Base-by-base conservation (phyloP, 2,113 vertebrate species). In the Oncorhynchus keta region DNA sequence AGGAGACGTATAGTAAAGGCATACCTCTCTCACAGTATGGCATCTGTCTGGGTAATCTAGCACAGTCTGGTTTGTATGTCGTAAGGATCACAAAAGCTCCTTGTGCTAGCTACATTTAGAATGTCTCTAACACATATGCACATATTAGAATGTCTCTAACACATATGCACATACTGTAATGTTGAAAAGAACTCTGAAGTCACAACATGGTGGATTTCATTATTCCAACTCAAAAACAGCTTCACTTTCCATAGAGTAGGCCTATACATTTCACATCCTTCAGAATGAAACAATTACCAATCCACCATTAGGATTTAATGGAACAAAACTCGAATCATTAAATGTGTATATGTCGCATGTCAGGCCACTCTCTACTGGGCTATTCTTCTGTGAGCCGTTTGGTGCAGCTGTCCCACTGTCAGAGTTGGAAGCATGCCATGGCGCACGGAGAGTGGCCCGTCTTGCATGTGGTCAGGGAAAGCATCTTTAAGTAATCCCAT, bases 401-500 rank as follows among this genome's bases (percentile, higher is more conserved):
- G 45, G 24, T 35, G 8, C 35, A 77, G 61, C 59, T 20, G 13
- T 28, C 30, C 30, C 32, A 35, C 11, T 70, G 30, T 14, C 45
- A 26, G 39, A 16, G 57, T 28, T 69, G 20, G 11, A 13, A 51
- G 30, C 20, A 39, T 8, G 28, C 32, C 77, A 2, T 18, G 30
- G 35, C 8, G 12, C 66, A 22, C 4, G 26, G 68, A 72, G 39
- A 16, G 68, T 16, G 6, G 67, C 30, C 45, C 67, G 51, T 76
- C 72, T 84, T 81, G 61, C 70, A 55, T 77, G 79, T 45, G 81
- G 76, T 72, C 69, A 24, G 59, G 65, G 24, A 18, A 20, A 79
- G 76, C 74, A 57, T 83, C 18, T 76, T 85, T 68, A 75, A 81
- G 68, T 76, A 79, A 85, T 86, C 74, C 71, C 59, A 77, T 78